phyloP scores from a whole-genome alignment of 2,113 vertebrate genomes.

The Phyllostomus hastatus region DNA sequence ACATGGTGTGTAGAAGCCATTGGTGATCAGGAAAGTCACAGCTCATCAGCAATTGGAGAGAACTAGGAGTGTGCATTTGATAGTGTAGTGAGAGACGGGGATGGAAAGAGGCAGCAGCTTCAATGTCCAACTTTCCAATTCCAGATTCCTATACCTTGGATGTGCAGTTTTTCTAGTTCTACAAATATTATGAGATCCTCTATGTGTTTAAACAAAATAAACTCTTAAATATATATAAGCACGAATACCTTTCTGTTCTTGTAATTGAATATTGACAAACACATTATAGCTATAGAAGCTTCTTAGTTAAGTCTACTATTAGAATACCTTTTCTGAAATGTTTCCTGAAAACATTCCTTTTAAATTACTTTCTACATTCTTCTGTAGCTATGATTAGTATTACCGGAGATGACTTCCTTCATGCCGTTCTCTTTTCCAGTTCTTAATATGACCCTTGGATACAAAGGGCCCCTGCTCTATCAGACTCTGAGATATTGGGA shows the following conservation, averaged over 20 bases:
- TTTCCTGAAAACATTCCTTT: background rate
- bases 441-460: slow-evolving; percentile 46
- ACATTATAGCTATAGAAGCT: background rate
- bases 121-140: background rate
- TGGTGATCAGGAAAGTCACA: background rate
- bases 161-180: background rate
- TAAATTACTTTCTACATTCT: background rate
- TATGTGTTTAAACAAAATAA: background rate
- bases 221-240: background rate
- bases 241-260: background rate
- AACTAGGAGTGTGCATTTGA: background rate
- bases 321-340: background rate
- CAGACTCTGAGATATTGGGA: slow-evolving; percentile 46
- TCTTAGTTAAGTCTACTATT: background rate
- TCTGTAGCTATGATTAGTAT: background rate
- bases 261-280: background rate
- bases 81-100: background rate
- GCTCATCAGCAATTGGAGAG: background rate
- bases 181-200: background rate
- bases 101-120: background rate
- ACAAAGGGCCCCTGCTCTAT: slow-evolving; percentile 26
- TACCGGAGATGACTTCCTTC: background rate
- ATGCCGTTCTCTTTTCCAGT: background rate
- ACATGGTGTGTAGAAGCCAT: accelerated
- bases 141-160: background rate